A percentile compares a stretch with the other conserved stretches of the same genome.
These are phyloP conservation scores for Tipula lateralis DNA, from an alignment of 2,888 invertebrate species.

Conservation along the genomic window DNA sequence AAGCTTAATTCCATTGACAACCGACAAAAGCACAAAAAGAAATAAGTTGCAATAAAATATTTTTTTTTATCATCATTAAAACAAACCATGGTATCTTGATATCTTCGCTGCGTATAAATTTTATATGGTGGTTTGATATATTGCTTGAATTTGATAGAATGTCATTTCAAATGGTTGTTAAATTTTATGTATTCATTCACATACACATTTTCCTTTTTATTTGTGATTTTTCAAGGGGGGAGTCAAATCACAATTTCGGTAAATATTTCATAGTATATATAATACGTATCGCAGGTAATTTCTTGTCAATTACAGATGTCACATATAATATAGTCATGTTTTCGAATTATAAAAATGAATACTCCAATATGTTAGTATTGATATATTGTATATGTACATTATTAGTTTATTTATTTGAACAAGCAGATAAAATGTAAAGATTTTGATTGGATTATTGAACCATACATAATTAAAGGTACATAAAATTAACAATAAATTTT, in stretches of 20 bases:
- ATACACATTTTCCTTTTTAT: too few species aligned
- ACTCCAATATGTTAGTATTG: background rate
- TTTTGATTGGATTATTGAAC: background rate
- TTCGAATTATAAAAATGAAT: background rate
- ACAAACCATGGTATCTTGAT: background rate
- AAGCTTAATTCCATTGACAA: background rate
- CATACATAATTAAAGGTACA: background rate
- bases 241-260: background rate
- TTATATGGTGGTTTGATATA: background rate
- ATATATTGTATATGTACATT: background rate
- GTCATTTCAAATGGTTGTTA: background rate
- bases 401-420: background rate
- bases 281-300: background rate
- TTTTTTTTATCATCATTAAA: background rate
- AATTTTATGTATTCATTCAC: background rate
- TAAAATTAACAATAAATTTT: too few species aligned
- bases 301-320: background rate
- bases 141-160: background rate
- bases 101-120: background rate
- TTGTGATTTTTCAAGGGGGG: background rate
- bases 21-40: background rate
- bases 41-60: background rate
- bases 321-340: background rate
- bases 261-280: background rate
- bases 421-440: background rate